These are phyloP conservation scores for Epirrhoe tristata DNA, from an alignment of 2,888 invertebrate genomes.

Conservation along the genomic window DNA sequence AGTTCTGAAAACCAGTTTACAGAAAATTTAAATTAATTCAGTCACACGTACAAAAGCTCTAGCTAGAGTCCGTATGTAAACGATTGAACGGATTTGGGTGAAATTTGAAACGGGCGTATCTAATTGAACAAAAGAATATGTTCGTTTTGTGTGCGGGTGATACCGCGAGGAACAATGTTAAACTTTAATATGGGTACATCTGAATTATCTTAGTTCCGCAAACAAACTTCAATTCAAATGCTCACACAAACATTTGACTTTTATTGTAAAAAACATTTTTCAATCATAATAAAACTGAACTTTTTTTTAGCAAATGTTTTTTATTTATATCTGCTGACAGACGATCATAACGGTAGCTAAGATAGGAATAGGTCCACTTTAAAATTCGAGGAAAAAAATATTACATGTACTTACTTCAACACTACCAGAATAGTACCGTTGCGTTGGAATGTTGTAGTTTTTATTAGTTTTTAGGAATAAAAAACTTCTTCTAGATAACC, in stretches of 20 bases:
- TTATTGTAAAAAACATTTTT: neutral
- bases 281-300: neutral
- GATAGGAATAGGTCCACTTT: slow-evolving; percentile 42
- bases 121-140: too few relatives aligned
- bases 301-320: slow-evolving; percentile 15
- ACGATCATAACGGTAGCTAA: slow-evolving; percentile 38
- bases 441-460: slow-evolving; percentile 28
- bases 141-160: too few relatives aligned
- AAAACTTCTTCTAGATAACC: neutral
- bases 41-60: too few relatives aligned
- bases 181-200: too few relatives aligned
- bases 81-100: too few relatives aligned
- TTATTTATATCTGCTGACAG: slow-evolving; percentile 22
- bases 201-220: too few relatives aligned
- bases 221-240: too few relatives aligned
- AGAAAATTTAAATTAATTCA: too few relatives aligned
- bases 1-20: neutral
- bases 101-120: too few relatives aligned
- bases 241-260: too few relatives aligned
- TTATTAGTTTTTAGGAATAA: slow-evolving; percentile 30
- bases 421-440: slow-evolving; percentile 47
- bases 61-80: too few relatives aligned
- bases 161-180: too few relatives aligned
- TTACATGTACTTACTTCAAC: slow-evolving; percentile 53
- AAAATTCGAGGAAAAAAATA: slow-evolving; percentile 47